These are phyloP conservation scores for Strix occidentalis DNA, from an alignment of 2,797 vertebrate genomes.

Conservation along the genomic window DNA sequence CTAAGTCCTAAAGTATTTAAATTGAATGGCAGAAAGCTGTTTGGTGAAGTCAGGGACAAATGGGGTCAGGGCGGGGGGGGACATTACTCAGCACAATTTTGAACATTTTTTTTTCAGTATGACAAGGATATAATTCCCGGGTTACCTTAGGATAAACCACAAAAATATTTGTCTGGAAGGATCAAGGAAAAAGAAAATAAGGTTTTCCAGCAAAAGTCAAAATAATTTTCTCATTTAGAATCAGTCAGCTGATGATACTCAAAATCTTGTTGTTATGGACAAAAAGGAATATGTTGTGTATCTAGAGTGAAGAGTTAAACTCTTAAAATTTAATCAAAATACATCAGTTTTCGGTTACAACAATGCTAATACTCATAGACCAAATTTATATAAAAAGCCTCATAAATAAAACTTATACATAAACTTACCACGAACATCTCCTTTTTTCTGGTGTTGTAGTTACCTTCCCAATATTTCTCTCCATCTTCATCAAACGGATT, in stretches of 20 bases:
- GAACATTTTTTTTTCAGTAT: not conserved
- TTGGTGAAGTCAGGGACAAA: not conserved
- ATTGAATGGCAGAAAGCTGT: not conserved
- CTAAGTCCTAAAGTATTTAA: not conserved
- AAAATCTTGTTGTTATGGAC: not conserved
- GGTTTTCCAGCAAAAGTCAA: not conserved
- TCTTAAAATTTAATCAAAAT: not conserved
- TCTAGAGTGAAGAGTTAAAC: not conserved
- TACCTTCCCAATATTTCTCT: not conserved
- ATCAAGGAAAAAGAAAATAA: not conserved
- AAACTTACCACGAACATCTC: not conserved
- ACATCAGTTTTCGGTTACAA: not conserved
- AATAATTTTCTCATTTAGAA: not conserved
- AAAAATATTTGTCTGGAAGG: not conserved
- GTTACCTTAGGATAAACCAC: not conserved
- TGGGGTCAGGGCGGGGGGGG: rapidly evolving
- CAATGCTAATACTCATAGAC: not conserved
- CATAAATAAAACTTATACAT: not conserved
- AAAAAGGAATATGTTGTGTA: not conserved
- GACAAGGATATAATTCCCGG: not conserved
- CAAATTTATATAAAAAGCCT: not conserved
- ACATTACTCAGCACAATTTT: not conserved
- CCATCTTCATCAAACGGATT: not conserved
- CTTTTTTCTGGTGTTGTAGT: not conserved
- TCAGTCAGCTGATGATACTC: not conserved